Base-by-base conservation (phyloP, 92 coral and sea anemone species). In the Pocillopora grandis region DNA sequence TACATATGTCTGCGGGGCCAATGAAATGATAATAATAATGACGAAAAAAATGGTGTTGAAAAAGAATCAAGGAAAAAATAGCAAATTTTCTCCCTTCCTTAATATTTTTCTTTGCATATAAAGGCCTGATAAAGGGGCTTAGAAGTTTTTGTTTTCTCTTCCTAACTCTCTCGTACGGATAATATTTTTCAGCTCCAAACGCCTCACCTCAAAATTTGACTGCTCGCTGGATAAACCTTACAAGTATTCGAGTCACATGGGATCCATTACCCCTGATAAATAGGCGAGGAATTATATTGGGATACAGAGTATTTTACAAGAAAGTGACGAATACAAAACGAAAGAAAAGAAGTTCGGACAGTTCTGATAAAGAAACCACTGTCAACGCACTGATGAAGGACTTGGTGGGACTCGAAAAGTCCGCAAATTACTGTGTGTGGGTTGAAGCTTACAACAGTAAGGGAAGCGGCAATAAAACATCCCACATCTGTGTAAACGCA, bases 361-460 rank as follows among this genome's bases (percentile, higher is more conserved):
- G 7, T 42, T 42, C 49, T 42, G 49, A 1, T 42, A 3, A 42
- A 42, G 3, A 42, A 42, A 9, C 11, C 66, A 17, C 5, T 19
- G 69, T 12, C 77, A 68, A 35, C 69, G 85, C 77, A 35, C 3
- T 10, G 48, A 80, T 11, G 4, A 27, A 6, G 21, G 76, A 69
- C 52, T 0, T 81, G 36, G 60, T 13, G n/a, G 79, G 85, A 12
- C 9, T 89, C 61, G 84, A 81, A 67, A 81, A 85, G 35, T 89
- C 75, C 48, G 75, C 87, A 14, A 82, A 71, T 37, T 89, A 89
- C 35, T 85, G 80, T 21, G 76, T 89, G 27, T 31, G 20, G 37
- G 76, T 80, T 56, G 13, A 57, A 70, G 92, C 89, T 15, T 85
- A 85, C 58, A 89, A 87, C 57, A 77, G 81, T 10, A 86, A 63